These are phyloP conservation scores for Dolichallabes microphthalmus DNA, from an alignment of 2,113 vertebrate species.

Conservation along the genomic window DNA sequence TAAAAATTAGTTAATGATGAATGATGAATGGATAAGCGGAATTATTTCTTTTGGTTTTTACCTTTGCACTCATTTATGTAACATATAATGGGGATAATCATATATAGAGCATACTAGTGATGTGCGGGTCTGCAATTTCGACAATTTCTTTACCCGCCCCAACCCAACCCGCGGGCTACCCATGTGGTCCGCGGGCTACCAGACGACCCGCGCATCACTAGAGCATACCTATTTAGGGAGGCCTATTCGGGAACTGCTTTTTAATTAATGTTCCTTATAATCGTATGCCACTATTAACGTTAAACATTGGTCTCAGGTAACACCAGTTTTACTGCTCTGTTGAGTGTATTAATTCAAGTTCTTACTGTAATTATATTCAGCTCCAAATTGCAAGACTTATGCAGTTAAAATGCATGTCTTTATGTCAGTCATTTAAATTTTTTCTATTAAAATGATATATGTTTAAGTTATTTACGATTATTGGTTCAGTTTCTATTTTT, in stretches of 20 bases:
- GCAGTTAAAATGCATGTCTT: constrained; percentile 8
- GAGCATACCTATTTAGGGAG: no score
- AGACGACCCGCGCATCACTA: no score
- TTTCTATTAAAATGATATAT: background rate
- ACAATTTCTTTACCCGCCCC: no score
- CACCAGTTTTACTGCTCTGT: background rate
- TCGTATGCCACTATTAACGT: background rate
- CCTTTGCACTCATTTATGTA: background rate
- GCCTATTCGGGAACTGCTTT: background rate
- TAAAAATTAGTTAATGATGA: background rate
- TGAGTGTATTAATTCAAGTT: constrained; percentile 21
- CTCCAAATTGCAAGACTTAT: background rate
- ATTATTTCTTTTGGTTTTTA: background rate
- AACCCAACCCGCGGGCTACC: no score
- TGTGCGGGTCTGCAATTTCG: no score
- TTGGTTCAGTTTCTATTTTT: background rate
- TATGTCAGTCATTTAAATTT: background rate
- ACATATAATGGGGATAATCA: background rate
- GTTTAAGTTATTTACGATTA: background rate
- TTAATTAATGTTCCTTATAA: background rate
- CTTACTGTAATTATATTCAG: constrained; percentile 4
- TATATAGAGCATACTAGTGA: no score
- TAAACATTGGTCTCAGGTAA: background rate
- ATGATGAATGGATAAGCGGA: background rate
- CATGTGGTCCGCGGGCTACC: no score